These are phyloP conservation scores for Drosophila acutilabella DNA, from an alignment of 2,888 invertebrate genomes.

Conservation along the genomic window DNA sequence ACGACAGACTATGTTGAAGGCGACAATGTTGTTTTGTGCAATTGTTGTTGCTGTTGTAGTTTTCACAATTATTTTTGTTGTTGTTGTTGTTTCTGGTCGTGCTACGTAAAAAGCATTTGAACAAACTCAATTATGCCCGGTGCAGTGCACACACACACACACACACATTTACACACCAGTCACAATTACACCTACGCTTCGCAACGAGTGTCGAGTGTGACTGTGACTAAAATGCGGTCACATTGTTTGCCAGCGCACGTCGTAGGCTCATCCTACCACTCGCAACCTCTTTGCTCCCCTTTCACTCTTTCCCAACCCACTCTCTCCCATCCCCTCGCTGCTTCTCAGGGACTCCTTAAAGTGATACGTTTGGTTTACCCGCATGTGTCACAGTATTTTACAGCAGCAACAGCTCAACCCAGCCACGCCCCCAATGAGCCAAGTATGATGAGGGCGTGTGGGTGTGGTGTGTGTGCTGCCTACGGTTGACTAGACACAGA, in stretches of 20 bases:
- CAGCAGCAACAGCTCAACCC: slow-evolving; percentile 43
- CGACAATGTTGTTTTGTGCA: slow-evolving; percentile 65
- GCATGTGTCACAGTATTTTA: slow-evolving; percentile 75
- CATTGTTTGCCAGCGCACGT: slow-evolving; percentile 73
- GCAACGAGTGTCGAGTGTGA: slow-evolving; percentile 57
- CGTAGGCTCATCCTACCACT: slow-evolving; percentile 33
- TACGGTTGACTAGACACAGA: slow-evolving; percentile 44
- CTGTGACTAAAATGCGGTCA: slow-evolving; percentile 82
- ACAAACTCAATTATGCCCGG: slow-evolving; percentile 79
- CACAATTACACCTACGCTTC: slow-evolving; percentile 37
- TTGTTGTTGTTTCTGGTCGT: slow-evolving; percentile 50
- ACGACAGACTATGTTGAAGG: slow-evolving; percentile 42
- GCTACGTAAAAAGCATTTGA: slow-evolving; percentile 80
- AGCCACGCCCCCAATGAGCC: slow-evolving; percentile 27
- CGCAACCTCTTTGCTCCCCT: slow-evolving; percentile 2
- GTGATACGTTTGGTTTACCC: slow-evolving; percentile 57
- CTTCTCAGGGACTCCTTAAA: slow-evolving; percentile 22
- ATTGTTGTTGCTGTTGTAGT: slow-evolving; percentile 27
- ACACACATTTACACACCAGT: slow-evolving; percentile 11
- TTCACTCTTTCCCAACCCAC: no score
- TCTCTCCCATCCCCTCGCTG: no score
- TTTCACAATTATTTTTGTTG: slow-evolving; percentile 27
- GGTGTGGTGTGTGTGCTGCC: slow-evolving; percentile 28
- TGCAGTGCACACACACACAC: slow-evolving; percentile 67
- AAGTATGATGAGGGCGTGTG: not conserved